A percentile compares a stretch with the other conserved stretches of the same genome.
Evolutionary conservation across 2,888 invertebrate genomes (phyloP).

Genomic region (Galerucella pusilla): DNA sequence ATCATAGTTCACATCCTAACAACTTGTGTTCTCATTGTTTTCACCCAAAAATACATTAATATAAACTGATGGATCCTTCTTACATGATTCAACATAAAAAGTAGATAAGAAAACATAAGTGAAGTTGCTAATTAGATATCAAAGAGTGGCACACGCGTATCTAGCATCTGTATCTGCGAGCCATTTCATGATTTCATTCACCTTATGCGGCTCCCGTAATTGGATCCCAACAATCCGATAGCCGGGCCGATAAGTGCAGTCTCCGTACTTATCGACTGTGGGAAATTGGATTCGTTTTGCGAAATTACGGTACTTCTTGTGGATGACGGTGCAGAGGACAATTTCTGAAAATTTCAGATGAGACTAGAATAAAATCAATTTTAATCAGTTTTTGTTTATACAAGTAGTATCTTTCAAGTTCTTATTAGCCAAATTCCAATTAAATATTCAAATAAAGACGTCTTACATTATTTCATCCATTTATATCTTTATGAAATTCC

Average conservation of each 20-base stretch:
- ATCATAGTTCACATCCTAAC: no score
- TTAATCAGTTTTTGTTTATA: background rate
- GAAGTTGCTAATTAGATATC: constrained; percentile 62
- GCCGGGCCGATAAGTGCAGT: constrained; percentile 61
- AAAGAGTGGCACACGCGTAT: constrained; percentile 60
- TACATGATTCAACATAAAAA: constrained; percentile 1
- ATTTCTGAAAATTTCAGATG: background rate
- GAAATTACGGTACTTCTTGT: constrained; percentile 46
- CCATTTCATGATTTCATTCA: constrained; percentile 65
- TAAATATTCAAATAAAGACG: no score
- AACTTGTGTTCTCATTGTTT: no score
- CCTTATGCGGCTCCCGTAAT: constrained; percentile 65
- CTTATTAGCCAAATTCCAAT: no score
- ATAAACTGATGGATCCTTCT: background rate
- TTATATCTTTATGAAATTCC: background rate
- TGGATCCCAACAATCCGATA: constrained; percentile 65
- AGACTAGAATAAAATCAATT: background rate
- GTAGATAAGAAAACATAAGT: constrained; percentile 35
- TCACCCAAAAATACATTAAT: background rate
- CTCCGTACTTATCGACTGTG: constrained; percentile 62
- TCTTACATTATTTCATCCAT: background rate
- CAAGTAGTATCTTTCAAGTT: no score
- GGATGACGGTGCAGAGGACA: constrained; percentile 14
- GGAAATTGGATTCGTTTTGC: constrained; percentile 57
- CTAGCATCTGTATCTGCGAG: constrained; percentile 59